phyloP scores from a whole-genome alignment of 2,797 vertebrate species.

The Pelodytes ibericus region DNA sequence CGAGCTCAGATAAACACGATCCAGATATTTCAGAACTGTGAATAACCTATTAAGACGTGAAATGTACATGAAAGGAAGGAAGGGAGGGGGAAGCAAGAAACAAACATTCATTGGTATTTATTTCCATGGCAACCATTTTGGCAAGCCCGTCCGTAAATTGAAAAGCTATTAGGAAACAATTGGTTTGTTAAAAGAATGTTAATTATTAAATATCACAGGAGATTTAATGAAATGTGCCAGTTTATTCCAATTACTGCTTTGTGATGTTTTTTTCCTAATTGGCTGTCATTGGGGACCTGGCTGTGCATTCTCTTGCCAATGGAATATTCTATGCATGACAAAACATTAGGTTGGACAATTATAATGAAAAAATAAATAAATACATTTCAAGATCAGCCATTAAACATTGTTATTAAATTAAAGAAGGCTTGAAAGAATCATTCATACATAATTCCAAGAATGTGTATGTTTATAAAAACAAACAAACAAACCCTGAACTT shows the following conservation, averaged over 20 bases:
- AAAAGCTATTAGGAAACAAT: slow-evolving; percentile 51
- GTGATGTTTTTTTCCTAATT: slow-evolving; percentile 41
- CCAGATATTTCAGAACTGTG: slow-evolving; percentile 24
- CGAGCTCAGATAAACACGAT: slow-evolving; percentile 39
- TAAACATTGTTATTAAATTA: no score
- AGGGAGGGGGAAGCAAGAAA: background rate
- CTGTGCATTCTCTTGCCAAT: slow-evolving; percentile 12
- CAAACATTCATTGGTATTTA: slow-evolving; percentile 26
- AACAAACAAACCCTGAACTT: no score
- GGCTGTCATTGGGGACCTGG: slow-evolving; percentile 28
- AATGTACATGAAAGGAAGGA: slow-evolving; percentile 34
- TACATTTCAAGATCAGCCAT: background rate
- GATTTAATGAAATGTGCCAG: slow-evolving; percentile 42
- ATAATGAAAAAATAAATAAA: background rate
- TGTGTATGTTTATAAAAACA: no score
- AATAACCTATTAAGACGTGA: slow-evolving; percentile 34
- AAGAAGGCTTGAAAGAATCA: no score
- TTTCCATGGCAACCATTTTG: slow-evolving; percentile 44
- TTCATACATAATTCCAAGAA: no score
- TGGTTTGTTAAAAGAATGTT: slow-evolving; percentile 49
- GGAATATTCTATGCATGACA: slow-evolving; percentile 15
- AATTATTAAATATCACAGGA: slow-evolving; percentile 49
- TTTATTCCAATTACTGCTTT: slow-evolving; percentile 51
- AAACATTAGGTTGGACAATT: slow-evolving; percentile 21
- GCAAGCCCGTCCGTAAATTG: slow-evolving; percentile 26